Conservation (phyloP, 2,888 invertebrate species). For the Ochlodes sylvanus region DNA sequence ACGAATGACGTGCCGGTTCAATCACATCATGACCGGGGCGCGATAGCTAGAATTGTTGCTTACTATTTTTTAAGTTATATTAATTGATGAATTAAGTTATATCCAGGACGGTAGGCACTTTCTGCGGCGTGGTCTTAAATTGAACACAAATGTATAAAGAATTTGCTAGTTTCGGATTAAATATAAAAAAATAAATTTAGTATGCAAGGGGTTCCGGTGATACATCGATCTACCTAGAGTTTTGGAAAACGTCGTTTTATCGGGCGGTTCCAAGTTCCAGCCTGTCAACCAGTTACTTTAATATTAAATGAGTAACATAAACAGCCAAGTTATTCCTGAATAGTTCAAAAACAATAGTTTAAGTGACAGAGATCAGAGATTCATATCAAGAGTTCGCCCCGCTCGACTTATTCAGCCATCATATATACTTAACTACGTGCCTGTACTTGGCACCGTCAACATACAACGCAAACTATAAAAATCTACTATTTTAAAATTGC, state of each 20-base stretch:
- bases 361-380: constrained; percentile 14
- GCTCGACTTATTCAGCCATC: constrained; percentile 20
- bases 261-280: too few species aligned
- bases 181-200: too few species aligned
- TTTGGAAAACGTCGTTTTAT: too few species aligned
- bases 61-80: not conserved
- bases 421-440: constrained; percentile 9
- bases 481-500: too few species aligned
- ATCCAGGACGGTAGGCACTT: too few species aligned
- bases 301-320: not conserved
- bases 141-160: too few species aligned
- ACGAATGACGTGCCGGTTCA: constrained; percentile 19
- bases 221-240: too few species aligned
- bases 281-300: too few species aligned
- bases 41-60: constrained; percentile 9
- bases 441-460: constrained; percentile 4
- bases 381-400: constrained; percentile 16
- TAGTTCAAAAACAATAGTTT: constrained; percentile 14
- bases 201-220: too few species aligned
- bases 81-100: too few species aligned
- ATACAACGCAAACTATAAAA: not conserved
- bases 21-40: constrained; percentile 10
- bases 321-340: not conserved
- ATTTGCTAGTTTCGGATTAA: too few species aligned
- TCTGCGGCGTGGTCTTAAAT: too few species aligned